Base-by-base conservation (phyloP, 2,888 invertebrate genomes). In the Amphipyra tragopoginis region DNA sequence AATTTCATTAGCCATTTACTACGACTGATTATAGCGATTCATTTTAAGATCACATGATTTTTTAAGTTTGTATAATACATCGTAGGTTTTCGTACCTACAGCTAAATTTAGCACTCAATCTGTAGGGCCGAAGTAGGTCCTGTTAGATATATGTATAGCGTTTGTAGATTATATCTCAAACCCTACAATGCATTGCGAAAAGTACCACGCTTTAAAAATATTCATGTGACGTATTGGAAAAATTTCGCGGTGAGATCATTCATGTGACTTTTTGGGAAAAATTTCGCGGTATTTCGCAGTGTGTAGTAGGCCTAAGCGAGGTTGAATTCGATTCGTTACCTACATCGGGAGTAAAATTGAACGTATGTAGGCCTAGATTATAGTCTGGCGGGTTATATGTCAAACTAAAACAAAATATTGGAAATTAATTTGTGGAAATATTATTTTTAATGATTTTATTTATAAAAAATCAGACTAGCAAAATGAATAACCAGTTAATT, bases 21-120 rank as follows among this genome's bases (percentile, higher is more conserved):
- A 71, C 52, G 76, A 76, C 76, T 78, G 79, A 75, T 62, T 48
- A 68, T 53, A 55, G 60, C 55, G 63, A 58, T 65, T 76, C 55
- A 63, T 62, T 72, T 59, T 59, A 67, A 76, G 59, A 73, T 52
- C 56, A 60, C 21, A 47, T 26, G 52, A 29, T 56, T 42, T 51
- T 58, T 73, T 74, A 74, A 74, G 75, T 71, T 69, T 74, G 70
- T 71, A 69, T 44, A 55, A 34, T 71, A 57, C 11, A 5, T 33
- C 34, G 14, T 68, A 68, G 40, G 26, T 29, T 54, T 49, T 52
- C n/a, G 43, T 38, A 11, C 44, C 51, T 51, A 47, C 39, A 21
- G 48, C 14, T 43, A 6, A 51, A 73, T 52, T 44, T 67, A 38
- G 13, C 39, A 47, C 13, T 42, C 5, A 10, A 49, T 44, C 8